These are phyloP conservation scores for Listronotus oregonensis DNA, from an alignment of 1,140 invertebrate genomes.

Conservation along the genomic window DNA sequence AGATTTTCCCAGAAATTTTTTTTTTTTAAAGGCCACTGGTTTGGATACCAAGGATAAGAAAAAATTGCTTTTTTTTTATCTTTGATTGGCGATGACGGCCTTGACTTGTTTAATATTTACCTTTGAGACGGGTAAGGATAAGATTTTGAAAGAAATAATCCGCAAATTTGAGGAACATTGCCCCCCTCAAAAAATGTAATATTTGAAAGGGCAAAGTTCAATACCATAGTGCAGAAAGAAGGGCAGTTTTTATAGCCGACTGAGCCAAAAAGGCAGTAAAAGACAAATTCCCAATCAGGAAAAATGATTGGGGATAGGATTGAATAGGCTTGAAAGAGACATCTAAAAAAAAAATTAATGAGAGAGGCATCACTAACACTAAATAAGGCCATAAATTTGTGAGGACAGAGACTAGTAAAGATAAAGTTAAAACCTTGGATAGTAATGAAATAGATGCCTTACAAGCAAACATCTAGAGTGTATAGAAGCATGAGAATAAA, in stretches of 20 bases:
- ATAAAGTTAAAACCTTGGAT: not conserved
- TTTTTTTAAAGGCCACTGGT: not conserved
- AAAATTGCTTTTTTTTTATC: not conserved
- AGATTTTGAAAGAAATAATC: not conserved
- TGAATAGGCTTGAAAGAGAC: slow-evolving; percentile 35
- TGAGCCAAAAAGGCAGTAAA: slow-evolving; percentile 14
- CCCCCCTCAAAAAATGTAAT: not conserved
- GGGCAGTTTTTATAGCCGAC: slow-evolving; percentile 7
- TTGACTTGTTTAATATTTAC: slow-evolving; percentile 4
- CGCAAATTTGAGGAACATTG: slow-evolving; percentile 12
- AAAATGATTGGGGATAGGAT: slow-evolving; percentile 37
- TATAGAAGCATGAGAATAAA: too few relatives aligned
- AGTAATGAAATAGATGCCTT: too few relatives aligned
- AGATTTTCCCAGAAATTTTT: not conserved
- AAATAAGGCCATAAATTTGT: slow-evolving; percentile 37
- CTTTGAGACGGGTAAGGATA: not conserved
- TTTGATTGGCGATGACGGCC: slow-evolving; percentile 1
- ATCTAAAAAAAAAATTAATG: slow-evolving; percentile 48
- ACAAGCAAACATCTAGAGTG: too few relatives aligned
- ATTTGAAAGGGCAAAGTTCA: slow-evolving; percentile 4
- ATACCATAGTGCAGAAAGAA: slow-evolving; percentile 1
- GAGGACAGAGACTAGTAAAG: slow-evolving; percentile 1
- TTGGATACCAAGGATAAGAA: not conserved
- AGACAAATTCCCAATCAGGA: not conserved
- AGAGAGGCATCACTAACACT: slow-evolving; percentile 45